Evolutionary conservation across 2,888 invertebrate genomes (phyloP), one percentile per base, ranked within the genome.

Genomic region (Bombyx huttoni): DNA sequence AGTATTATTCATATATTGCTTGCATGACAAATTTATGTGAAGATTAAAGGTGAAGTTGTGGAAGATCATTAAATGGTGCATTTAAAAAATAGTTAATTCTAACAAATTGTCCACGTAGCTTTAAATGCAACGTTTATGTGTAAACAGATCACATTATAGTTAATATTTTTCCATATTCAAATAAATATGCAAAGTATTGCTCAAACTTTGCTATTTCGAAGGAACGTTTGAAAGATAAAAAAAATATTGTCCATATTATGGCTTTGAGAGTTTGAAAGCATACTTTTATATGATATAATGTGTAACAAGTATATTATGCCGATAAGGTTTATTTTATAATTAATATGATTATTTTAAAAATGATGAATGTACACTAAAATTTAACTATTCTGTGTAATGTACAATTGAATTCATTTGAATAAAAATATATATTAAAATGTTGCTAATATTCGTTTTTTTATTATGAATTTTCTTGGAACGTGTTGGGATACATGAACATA

Each of bases 401-500:
- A 88, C 83, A 80, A 86, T 84, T 86, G 76, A 84, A 84, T 89
- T 89, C 76, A 88, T 89, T 89, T 89, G 78, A 89, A 87, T 88
- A 89, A 89, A 87, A 88, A 87, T 88, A 89, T 89, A 89, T 89
- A 89, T 89, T 84, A 88, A 89, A 89, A 89, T 89, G 89, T 89
- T 89, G 84, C 84, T 84, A 85, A 82, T 69, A 69, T 73, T 67
- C 78, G 78, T 76, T 81, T 83, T 76, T 71, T 71, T 74, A 71
- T 75, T 61, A 70, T 24, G 24, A 24, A 24, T 24, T 24, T 24
- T 24, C 5, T 5, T 40, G 40, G 12, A 40, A 40, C 40, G 3
- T 40, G 12, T 40, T 12, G 0, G 12, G 40, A 10, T 40, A 40
- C 40, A 40, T 6, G 8, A 7, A 40, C 12, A 10, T 12, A 5